Percentiles rank a stretch among this genome's conserved stretches.
Evolutionary conservation across 2,797 vertebrate genomes (phyloP).

Genomic region (Furcifer pardalis): DNA sequence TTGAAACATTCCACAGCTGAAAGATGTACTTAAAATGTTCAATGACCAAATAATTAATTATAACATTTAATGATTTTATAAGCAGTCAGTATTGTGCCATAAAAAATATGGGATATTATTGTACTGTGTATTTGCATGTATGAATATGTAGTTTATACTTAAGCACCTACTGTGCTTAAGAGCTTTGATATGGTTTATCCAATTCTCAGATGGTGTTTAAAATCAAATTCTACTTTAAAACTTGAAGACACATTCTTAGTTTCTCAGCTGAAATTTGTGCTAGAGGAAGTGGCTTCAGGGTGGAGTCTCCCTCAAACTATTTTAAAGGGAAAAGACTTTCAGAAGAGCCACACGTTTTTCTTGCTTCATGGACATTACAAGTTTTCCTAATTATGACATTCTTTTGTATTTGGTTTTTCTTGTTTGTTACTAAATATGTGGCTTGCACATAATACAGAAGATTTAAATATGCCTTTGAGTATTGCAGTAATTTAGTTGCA

Average conservation of each 20-base stretch:
- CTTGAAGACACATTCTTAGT: not conserved
- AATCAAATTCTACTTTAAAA: not conserved
- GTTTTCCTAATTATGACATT: not conserved
- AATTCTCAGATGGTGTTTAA: not conserved
- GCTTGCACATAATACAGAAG: not conserved
- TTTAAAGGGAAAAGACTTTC: not conserved
- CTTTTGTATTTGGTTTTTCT: not conserved
- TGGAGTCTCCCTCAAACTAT: not conserved
- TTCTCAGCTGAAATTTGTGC: not conserved
- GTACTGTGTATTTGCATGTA: too few species aligned
- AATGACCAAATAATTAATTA: slow-evolving; percentile 4
- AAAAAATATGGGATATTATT: not conserved
- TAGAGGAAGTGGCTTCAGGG: not conserved
- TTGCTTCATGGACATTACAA: not conserved
- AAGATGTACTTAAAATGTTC: not conserved
- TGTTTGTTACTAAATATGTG: not conserved
- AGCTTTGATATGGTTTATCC: not conserved
- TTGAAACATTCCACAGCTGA: not conserved
- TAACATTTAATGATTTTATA: not conserved
- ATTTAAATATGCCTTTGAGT: not conserved
- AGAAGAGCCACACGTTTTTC: not conserved
- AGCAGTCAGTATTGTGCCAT: not conserved
- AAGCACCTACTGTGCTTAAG: not conserved
- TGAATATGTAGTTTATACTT: not conserved
- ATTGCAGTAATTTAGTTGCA: not conserved